Evolutionary conservation across 1,140 invertebrate species (phyloP), one percentile per base, ranked within the genome.

Genomic region (Anagrus nilaparvatae): DNA sequence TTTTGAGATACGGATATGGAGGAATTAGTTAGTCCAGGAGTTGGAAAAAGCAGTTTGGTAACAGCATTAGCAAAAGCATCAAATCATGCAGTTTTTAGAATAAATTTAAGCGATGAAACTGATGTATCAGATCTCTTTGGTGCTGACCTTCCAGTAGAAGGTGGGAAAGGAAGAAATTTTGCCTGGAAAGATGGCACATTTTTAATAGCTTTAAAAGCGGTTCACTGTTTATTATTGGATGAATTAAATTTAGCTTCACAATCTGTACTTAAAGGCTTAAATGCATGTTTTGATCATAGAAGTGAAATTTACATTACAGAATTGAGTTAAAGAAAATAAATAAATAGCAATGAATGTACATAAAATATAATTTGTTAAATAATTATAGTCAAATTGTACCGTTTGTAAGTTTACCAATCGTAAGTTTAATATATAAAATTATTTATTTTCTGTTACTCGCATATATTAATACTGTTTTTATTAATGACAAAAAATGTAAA

Each of bases 51-150:
- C 0, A 95, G 88, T 56, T 70, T 97, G 30, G 82, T 99, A 3
- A 78, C 81, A 33, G 91, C 92, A n/a, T 69, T 99, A 13, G 94
- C 93, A 0, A 83, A 81, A 61, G 76, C 78, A 4, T 79, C 89
- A 18, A 85, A 87, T 1, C 76, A 93, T 61, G 72, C 73, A 54
- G 73, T 98, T 7, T 79, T 94, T 12, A 70, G 97, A 27, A 93
- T 99, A 31, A 99, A 99, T 76, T 73, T 99, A 9, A 98, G 94
- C 29, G 96, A 99, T 59, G 96, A 99, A 72, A 99, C 96, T 1
- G 96, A 99, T 71, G 78, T 98, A 33, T 88, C 86, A 14, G 97
- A 99, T 73, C 70, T 99, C 12, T 99, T 99, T 72, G 97, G 97
- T 31, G 87, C 92, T 28, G 96, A 99, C 73, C 70, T 99, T 34